These are phyloP conservation scores for Daubentonia madagascariensis DNA, from an alignment of 2,113 vertebrate species.

Conservation along the genomic window DNA sequence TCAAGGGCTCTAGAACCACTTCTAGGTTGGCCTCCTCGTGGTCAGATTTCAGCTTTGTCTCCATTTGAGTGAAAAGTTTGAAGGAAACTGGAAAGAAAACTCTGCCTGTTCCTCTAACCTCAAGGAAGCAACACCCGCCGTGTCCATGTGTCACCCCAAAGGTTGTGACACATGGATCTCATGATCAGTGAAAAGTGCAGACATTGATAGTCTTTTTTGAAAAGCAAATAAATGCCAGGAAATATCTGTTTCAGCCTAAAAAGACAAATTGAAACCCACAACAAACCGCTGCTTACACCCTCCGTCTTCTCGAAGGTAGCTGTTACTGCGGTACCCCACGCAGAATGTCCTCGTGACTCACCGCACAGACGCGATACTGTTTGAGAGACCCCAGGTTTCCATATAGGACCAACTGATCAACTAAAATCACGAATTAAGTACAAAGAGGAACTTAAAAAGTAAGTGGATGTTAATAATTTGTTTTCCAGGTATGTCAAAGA, in stretches of 20 bases:
- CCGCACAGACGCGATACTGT: neutral
- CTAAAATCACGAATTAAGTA: neutral
- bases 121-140: no score
- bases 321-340: accelerated
- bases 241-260: neutral
- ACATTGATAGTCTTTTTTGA: neutral
- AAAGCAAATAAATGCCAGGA: neutral
- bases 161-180: accelerated
- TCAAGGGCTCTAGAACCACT: neutral
- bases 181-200: accelerated
- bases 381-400: neutral
- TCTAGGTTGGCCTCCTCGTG: neutral
- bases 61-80: neutral
- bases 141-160: accelerated
- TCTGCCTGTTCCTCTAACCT: accelerated
- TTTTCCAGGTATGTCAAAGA: neutral
- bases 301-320: neutral
- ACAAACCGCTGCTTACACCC: neutral
- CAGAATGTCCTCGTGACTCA: accelerated
- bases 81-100: no score
- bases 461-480: neutral
- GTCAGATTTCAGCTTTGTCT: neutral
- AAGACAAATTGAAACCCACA: neutral
- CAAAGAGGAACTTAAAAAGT: neutral
- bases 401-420: accelerated